Evolutionary conservation across 2,888 invertebrate species (phyloP).

Genomic region (Phrixothrix hirtus): DNA sequence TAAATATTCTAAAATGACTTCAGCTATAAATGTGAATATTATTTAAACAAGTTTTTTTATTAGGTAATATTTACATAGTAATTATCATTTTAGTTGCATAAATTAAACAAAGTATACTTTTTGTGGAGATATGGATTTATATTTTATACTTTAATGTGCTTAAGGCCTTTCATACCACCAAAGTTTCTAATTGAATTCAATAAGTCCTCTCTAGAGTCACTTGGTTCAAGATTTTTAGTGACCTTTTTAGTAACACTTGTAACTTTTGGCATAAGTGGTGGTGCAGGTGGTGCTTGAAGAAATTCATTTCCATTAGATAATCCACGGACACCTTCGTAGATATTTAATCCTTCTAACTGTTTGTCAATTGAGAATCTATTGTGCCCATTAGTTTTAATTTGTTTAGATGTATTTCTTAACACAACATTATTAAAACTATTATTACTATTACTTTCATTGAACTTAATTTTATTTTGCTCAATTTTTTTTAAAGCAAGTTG

Average conservation of each 20-base stretch:
- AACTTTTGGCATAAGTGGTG: conserved; percentile 49
- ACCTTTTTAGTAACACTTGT: conserved; percentile 38
- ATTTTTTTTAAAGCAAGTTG: conserved; percentile 58
- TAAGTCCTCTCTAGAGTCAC: conserved; percentile 68
- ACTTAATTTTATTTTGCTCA: conserved; percentile 47
- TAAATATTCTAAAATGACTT: too few species aligned
- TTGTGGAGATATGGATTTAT: conserved; percentile 31
- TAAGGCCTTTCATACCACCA: conserved; percentile 58
- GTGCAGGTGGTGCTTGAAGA: conserved; percentile 45
- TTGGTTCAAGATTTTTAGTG: conserved; percentile 32
- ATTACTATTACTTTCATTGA: conserved; percentile 2
- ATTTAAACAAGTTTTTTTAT: too few species aligned
- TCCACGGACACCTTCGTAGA: neutral
- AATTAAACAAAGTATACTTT: too few species aligned
- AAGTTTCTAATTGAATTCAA: conserved; percentile 74
- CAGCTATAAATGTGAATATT: too few species aligned
- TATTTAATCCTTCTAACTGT: too few species aligned
- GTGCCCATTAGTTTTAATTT: conserved; percentile 14
- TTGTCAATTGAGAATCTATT: conserved; percentile 17
- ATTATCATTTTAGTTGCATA: too few species aligned
- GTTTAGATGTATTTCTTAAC: conserved; percentile 30
- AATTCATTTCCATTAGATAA: conserved; percentile 6
- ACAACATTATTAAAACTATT: conserved; percentile 35
- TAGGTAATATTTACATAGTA: too few species aligned
- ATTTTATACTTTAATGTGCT: conserved; percentile 40